These are phyloP conservation scores for Nicator chloris DNA, from an alignment of 2,113 vertebrate species.

Conservation along the genomic window DNA sequence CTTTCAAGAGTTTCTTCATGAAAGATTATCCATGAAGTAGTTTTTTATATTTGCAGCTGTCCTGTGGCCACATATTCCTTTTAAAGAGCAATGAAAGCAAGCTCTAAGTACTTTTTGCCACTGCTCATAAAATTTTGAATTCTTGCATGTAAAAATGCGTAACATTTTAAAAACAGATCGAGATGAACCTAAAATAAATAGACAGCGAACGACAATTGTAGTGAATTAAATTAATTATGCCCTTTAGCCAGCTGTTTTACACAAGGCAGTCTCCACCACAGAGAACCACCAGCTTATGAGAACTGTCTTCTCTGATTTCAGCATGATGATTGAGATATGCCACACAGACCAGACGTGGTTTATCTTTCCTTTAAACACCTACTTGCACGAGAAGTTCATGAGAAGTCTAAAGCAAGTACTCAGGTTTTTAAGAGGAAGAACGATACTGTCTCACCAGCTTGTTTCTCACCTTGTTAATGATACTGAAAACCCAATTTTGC, in stretches of 20 bases:
- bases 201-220: not conserved
- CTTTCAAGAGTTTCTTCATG: not conserved
- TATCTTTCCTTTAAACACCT: not conserved
- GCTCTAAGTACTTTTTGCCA: not conserved
- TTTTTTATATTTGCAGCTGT: not conserved
- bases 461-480: not conserved
- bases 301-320: not conserved
- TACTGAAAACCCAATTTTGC: not conserved
- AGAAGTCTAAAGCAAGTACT: not conserved
- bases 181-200: not conserved
- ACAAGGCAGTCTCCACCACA: not conserved
- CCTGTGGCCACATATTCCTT: not conserved
- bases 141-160: not conserved
- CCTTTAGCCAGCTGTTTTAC: not conserved
- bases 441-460: not conserved
- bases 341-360: not conserved
- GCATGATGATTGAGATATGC: not conserved
- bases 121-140: not conserved
- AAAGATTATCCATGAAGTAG: not conserved
- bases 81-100: not conserved
- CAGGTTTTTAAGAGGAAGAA: not conserved
- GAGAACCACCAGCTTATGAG: not conserved
- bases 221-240: not conserved
- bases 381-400: not conserved
- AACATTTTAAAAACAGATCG: not conserved